A percentile compares a stretch with the other conserved stretches of the same genome.
Evolutionary conservation across 1,140 invertebrate species (phyloP).

Genomic region (Camponotus vicinus): DNA sequence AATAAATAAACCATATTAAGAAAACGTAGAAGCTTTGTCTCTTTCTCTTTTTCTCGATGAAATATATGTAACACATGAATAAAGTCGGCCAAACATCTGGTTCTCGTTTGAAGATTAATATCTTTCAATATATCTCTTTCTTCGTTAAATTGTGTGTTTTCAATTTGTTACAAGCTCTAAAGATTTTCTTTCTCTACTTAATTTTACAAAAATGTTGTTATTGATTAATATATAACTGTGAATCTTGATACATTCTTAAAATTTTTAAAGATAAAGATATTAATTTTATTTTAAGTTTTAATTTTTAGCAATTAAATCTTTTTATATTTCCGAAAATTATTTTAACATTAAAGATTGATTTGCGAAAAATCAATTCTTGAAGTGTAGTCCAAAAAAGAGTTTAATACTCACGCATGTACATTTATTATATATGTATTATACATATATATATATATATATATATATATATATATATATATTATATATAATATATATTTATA

Average conservation of each 20-base stretch:
- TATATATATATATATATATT: too few species aligned
- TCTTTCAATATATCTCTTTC: neutral
- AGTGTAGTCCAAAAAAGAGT: too few species aligned
- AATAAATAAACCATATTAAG: conserved; percentile 36
- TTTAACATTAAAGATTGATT: too few species aligned
- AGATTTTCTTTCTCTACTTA: neutral
- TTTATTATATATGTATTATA: too few species aligned
- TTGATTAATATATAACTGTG: neutral
- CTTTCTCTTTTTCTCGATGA: neutral
- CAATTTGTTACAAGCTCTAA: neutral
- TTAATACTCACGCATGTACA: too few species aligned
- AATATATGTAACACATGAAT: neutral
- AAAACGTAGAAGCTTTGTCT: conserved; percentile 28
- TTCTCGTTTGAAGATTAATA: neutral
- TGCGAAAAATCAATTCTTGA: too few species aligned
- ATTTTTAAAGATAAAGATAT: too few species aligned
- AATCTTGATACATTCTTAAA: too few species aligned
- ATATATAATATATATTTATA: neutral
- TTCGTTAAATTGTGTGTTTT: neutral
- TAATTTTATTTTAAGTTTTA: too few species aligned
- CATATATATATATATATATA: too few species aligned
- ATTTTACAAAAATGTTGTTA: neutral
- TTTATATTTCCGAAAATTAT: neutral
- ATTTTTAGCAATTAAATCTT: neutral
- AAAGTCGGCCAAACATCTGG: neutral